These are phyloP conservation scores for Macrotis lagotis DNA, from an alignment of 2,113 vertebrate species.

Conservation along the genomic window DNA sequence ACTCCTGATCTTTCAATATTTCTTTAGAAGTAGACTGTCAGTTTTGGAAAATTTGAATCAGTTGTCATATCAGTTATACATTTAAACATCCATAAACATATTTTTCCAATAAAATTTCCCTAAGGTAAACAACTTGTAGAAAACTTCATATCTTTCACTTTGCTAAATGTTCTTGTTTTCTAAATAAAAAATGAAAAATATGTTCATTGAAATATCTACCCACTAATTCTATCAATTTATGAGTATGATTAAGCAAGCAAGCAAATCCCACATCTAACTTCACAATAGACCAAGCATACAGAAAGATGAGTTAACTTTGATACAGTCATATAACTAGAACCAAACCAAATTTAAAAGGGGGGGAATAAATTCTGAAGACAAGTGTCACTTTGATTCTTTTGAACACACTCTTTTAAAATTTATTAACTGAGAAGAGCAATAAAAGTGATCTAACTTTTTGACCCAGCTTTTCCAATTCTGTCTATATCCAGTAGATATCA, in stretches of 20 bases:
- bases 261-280: conserved; percentile 47
- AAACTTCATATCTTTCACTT: conserved; percentile 63
- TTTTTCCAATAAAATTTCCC: conserved; percentile 71
- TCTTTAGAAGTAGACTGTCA: conserved; percentile 44
- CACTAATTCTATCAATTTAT: conserved; percentile 53
- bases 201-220: conserved; percentile 16
- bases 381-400: conserved; percentile 23
- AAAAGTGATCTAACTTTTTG: no score
- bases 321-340: conserved; percentile 35
- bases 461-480: no score
- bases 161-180: conserved; percentile 63
- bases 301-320: conserved; percentile 44
- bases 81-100: conserved; percentile 47
- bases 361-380: conserved; percentile 52
- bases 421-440: no score
- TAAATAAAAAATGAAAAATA: conserved; percentile 41
- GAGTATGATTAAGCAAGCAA: conserved; percentile 34
- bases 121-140: conserved; percentile 63
- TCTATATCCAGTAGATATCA: no score
- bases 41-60: conserved; percentile 31
- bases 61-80: conserved; percentile 54
- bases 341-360: conserved; percentile 48
- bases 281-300: background rate
- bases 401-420: no score
- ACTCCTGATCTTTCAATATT: conserved; percentile 38